Percentiles rank a stretch among this genome's conserved stretches.
Conservation (phyloP, 2,113 vertebrate genomes). For the Hemiscyllium ocellatum region DNA sequence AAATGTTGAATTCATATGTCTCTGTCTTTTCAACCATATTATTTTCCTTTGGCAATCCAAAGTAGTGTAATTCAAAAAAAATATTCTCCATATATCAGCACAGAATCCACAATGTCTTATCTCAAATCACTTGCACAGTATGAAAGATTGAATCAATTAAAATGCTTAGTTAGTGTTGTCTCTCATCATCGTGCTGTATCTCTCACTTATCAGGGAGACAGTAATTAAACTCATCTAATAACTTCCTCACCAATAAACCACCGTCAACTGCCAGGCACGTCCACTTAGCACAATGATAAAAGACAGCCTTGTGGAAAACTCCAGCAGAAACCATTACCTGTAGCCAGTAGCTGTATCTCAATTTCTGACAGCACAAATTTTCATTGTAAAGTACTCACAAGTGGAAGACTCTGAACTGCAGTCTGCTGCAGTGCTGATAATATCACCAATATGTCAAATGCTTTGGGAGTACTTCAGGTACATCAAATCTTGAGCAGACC, state of each 20-base stretch:
- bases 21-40: conserved; percentile 12
- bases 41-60: conserved; percentile 2
- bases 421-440: not conserved
- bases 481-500: not conserved
- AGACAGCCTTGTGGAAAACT: not conserved
- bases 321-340: not conserved
- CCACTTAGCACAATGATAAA: conserved; percentile 32
- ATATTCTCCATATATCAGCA: not conserved
- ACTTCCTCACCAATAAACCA: conserved; percentile 32
- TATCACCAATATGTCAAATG: not conserved
- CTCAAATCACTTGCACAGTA: not conserved
- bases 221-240: conserved; percentile 32
- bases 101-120: conserved; percentile 19
- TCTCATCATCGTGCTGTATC: not conserved
- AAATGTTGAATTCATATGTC: conserved; percentile 9
- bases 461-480: not conserved
- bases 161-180: conserved; percentile 29
- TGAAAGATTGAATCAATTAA: conserved; percentile 31
- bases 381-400: not conserved
- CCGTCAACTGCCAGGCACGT: conserved; percentile 7
- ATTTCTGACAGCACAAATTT: not conserved
- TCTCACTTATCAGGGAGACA: conserved; percentile 31
- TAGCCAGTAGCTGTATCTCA: not conserved
- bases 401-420: not conserved
- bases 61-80: conserved; percentile 20